Percentiles rank a stretch among this genome's conserved stretches.
Evolutionary conservation across 2,797 vertebrate genomes (phyloP).

Genomic region (Ibycter americanus): DNA sequence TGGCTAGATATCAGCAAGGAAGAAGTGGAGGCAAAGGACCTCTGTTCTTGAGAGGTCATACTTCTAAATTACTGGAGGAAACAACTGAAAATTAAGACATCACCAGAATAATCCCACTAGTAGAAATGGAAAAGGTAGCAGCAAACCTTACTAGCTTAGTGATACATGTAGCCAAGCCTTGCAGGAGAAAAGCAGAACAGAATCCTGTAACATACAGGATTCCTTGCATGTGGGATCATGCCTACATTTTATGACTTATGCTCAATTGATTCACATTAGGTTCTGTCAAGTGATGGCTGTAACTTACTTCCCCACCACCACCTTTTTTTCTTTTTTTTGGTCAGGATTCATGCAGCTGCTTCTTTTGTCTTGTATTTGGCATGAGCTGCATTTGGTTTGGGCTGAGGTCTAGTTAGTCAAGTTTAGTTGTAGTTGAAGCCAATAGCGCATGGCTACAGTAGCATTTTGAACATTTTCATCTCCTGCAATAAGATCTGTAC

Average conservation of each 20-base stretch:
- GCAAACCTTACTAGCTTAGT: not conserved
- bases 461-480: not conserved
- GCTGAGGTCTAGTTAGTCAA: not conserved
- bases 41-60: not conserved
- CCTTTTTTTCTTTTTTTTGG: not conserved
- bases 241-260: not conserved
- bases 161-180: not conserved
- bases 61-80: not conserved
- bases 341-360: not conserved
- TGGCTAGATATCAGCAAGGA: not conserved
- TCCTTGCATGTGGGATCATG: conserved; percentile 9
- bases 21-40: not conserved
- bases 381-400: not conserved
- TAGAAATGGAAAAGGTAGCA: not conserved
- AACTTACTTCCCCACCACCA: accelerated
- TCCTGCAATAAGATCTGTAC: not conserved
- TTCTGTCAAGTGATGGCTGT: not conserved
- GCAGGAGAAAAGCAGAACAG: not conserved
- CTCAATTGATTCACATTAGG: not conserved
- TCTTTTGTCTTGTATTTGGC: not conserved
- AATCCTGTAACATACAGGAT: not conserved
- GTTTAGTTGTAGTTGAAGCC: not conserved
- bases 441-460: not conserved
- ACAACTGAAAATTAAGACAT: not conserved
- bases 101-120: not conserved